A percentile compares a stretch with the other conserved stretches of the same genome.
These are phyloP conservation scores for Liposcelis brunnea DNA, from an alignment of 2,888 invertebrate species.

Conservation along the genomic window DNA sequence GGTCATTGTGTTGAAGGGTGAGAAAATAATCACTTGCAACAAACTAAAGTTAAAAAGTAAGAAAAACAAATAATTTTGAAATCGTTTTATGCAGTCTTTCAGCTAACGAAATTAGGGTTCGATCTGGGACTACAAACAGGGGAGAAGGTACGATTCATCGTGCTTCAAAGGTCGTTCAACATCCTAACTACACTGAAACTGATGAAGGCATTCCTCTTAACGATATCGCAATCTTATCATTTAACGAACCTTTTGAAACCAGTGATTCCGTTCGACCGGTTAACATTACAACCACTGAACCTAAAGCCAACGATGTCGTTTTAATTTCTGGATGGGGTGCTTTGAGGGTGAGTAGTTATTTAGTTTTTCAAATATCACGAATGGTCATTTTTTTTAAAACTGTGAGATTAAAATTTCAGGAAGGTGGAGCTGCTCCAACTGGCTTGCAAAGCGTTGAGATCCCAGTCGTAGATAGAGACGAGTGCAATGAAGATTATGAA, in stretches of 20 bases:
- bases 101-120: not conserved
- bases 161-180: slow-evolving; percentile 31
- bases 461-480: slow-evolving; percentile 9
- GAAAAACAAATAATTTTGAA: not conserved
- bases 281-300: not conserved
- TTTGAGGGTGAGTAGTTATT: not conserved
- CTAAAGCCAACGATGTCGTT: slow-evolving; percentile 13
- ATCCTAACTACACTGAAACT: slow-evolving; percentile 32
- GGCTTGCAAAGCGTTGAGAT: slow-evolving; percentile 10
- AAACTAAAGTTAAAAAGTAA: not conserved
- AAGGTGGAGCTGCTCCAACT: slow-evolving; percentile 18
- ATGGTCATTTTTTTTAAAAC: no score
- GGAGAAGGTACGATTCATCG: slow-evolving; percentile 33
- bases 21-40: not conserved
- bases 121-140: slow-evolving; percentile 15
- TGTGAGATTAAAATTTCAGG: slow-evolving; percentile 14
- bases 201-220: slow-evolving; percentile 27
- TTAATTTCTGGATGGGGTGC: slow-evolving; percentile 17
- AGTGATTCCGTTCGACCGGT: slow-evolving; percentile 29
- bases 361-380: no score
- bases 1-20: slow-evolving; percentile 6
- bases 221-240: slow-evolving; percentile 38
- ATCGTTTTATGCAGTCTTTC: not conserved
- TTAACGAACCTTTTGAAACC: slow-evolving; percentile 32
- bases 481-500: slow-evolving; percentile 8